Conservation (phyloP, 2,888 invertebrate genomes). For the Cantharis flavilabris region DNA sequence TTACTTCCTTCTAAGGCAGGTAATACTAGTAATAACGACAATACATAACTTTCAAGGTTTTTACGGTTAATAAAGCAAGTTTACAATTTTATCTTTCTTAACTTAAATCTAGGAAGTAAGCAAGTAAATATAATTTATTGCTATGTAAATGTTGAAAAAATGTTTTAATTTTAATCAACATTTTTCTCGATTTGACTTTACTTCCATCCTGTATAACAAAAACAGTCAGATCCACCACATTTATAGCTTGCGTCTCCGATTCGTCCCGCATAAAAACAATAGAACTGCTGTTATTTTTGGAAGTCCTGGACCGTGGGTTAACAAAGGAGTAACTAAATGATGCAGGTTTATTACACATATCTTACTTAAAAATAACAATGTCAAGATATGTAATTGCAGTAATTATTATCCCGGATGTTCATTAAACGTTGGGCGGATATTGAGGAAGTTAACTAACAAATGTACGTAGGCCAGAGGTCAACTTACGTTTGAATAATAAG, state of each 20-base stretch:
- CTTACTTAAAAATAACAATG: background rate
- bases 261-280: background rate
- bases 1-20: background rate
- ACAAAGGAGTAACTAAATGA: background rate
- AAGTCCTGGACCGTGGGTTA: background rate
- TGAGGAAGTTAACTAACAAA: conserved; percentile 19
- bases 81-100: background rate
- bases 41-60: background rate
- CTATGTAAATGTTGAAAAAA: background rate
- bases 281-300: background rate
- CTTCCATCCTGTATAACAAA: background rate
- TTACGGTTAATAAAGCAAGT: background rate
- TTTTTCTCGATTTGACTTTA: background rate
- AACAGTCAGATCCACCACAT: background rate
- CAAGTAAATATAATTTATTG: background rate
- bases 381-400: background rate
- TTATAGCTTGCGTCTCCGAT: no score
- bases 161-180: background rate
- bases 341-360: background rate
- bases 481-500: conserved; percentile 8
- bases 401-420: conserved; percentile 15
- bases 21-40: background rate
- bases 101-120: background rate
- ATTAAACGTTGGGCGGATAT: conserved; percentile 13
- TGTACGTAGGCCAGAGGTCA: conserved; percentile 22